These are phyloP conservation scores for Azemiops feae DNA, from an alignment of 2,113 vertebrate species.

Conservation along the genomic window DNA sequence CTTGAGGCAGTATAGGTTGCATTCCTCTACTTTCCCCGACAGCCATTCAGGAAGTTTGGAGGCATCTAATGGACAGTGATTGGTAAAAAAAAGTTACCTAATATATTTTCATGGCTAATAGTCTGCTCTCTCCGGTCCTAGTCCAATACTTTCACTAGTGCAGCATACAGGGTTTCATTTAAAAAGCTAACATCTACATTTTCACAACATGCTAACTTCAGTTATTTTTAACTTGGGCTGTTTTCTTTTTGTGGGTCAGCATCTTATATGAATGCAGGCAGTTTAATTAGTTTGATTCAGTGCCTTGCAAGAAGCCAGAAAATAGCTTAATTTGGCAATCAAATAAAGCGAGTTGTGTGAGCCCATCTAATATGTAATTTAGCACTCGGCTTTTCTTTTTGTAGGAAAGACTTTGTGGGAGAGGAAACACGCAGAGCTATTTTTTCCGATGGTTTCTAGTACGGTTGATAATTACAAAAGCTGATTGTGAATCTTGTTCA, in stretches of 20 bases:
- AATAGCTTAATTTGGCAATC: background rate
- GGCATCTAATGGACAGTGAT: background rate
- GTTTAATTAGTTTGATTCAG: background rate
- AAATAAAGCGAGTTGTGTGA: background rate
- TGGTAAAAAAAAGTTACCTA: background rate
- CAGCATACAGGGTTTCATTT: background rate
- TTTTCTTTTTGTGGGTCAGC: background rate
- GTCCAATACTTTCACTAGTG: background rate
- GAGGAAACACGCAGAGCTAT: background rate
- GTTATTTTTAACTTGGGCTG: background rate
- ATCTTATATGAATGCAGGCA: background rate
- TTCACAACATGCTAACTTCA: background rate
- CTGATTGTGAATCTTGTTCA: background rate
- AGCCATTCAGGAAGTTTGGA: background rate
- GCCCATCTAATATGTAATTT: background rate
- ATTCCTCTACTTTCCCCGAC: background rate
- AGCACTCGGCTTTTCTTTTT: background rate
- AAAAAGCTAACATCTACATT: background rate
- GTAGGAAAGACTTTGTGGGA: background rate
- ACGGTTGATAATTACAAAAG: background rate
- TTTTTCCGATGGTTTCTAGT: background rate
- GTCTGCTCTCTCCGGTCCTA: background rate
- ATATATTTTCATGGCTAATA: background rate
- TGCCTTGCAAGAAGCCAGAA: background rate
- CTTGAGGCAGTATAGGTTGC: background rate